Conservation (phyloP, 2,113 vertebrate species). For the Microcebus ravelobensis region DNA sequence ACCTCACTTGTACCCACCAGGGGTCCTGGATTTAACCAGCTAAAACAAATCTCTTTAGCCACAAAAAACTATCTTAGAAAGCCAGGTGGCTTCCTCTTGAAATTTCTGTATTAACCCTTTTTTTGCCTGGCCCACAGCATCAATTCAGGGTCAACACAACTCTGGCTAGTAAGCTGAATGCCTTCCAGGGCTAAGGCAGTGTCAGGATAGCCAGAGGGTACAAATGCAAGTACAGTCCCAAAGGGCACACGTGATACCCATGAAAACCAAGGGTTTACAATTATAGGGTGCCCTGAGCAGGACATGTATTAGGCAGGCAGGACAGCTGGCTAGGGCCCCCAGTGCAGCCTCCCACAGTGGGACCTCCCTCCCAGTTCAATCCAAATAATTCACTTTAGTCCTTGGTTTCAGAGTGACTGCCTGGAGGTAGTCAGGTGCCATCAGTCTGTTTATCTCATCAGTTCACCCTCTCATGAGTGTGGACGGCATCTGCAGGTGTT, state of each 20-base stretch:
- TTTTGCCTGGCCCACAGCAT: neutral
- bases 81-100: neutral
- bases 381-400: neutral
- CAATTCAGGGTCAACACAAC: neutral
- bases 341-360: neutral
- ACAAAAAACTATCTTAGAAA: conserved; percentile 18
- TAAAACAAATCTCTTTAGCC: conserved; percentile 24
- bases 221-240: neutral
- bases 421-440: neutral
- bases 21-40: neutral
- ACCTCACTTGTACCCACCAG: neutral
- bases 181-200: neutral
- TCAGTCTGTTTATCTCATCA: neutral
- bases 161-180: neutral
- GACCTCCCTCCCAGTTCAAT: neutral
- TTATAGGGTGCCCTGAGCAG: neutral
- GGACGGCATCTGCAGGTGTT: neutral
- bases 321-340: neutral
- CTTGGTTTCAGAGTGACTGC: conserved; percentile 22
- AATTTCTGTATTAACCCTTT: neutral
- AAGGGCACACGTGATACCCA: neutral
- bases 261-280: neutral
- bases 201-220: neutral
- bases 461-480: neutral
- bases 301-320: neutral